A percentile compares a stretch with the other conserved stretches of the same genome.
These are phyloP conservation scores for Apostichopus parvimensis DNA, from an alignment of 35 echinoderm and acorn worm species.

Conservation along the genomic window DNA sequence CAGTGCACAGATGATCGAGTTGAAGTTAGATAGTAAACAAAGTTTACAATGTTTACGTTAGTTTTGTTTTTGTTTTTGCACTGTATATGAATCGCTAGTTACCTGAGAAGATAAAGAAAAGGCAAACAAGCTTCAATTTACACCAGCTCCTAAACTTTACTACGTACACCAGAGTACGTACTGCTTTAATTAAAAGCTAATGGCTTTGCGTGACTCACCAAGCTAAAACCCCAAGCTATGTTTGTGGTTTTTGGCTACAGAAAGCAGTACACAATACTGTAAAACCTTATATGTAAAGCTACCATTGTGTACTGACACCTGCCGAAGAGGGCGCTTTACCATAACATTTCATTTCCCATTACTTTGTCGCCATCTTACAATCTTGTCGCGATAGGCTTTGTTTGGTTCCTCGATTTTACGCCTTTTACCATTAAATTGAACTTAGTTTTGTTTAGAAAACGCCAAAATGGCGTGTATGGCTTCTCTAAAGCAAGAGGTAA, in stretches of 20 bases:
- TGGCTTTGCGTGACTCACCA: conserved; percentile 14
- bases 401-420: conserved; percentile 29
- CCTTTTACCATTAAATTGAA: conserved; percentile 15
- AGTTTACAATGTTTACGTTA: too few relatives aligned
- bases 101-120: too few relatives aligned
- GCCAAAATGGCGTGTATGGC: conserved; percentile 97
- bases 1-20: too few relatives aligned
- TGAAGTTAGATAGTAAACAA: too few relatives aligned
- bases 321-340: conserved; percentile 33
- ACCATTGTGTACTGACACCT: conserved; percentile 38
- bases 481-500: conserved; percentile 93
- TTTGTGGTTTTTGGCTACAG: conserved; percentile 6
- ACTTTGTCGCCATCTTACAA: conserved; percentile 51
- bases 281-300: not conserved
- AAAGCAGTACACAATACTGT: not conserved
- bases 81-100: too few relatives aligned
- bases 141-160: too few relatives aligned
- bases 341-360: conserved; percentile 46
- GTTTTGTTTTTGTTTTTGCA: too few relatives aligned
- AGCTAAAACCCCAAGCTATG: not conserved
- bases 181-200: too few relatives aligned
- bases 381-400: conserved; percentile 22
- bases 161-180: too few relatives aligned
- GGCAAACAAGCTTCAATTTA: too few relatives aligned
- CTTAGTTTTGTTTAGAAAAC: conserved; percentile 41